Evolutionary conservation across 2,888 invertebrate species (phyloP), one percentile per base, ranked within the genome.

Genomic region (Trichogramma evanescens): DNA sequence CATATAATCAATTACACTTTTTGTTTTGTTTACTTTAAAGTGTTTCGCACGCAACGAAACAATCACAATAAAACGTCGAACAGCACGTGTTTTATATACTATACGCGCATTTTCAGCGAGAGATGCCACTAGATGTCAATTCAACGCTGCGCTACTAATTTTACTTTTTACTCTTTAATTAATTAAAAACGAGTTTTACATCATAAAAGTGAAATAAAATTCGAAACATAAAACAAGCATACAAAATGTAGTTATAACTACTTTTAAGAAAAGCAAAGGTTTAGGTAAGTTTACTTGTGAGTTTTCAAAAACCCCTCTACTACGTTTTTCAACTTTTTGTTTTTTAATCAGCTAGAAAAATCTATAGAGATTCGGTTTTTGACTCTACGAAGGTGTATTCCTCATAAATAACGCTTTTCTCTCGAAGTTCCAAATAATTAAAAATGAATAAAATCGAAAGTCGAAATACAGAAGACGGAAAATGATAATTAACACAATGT

Each of bases 61-160:
- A 57, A 63, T 61, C 59, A 59, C 59, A 63, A 61, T 63, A 56
- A 56, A 59, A 59, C 44, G 46, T 63, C 49, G 57, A 49, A 61
- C 50, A 64, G 57, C 55, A 53, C 52, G 55, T 59, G 55, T 48
- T 10, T 59, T 42, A 26, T 26, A 26, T 26, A 59, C 54, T 64
- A 64, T 59, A 63, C 56, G 59, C 58, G 55, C 55, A 56, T 50
- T 54, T 59, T 50, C 9, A 61, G 51, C 42, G 40, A 56, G 26
- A 48, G 26, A 26, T 26, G 26, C 26, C 26, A 26, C 26, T 26
- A 26, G 26, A 26, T 26, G 26, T 26, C 26, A 26, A 26, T 26
- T 26, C 26, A 26, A 26, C 26, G 26, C 26, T 26, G 26, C 26
- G 26, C 26, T 26, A 26, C 26, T 26, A 26, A 26, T 26, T 26